These are phyloP conservation scores for Cordilura impudica DNA, from an alignment of 2,888 invertebrate species.

Conservation along the genomic window DNA sequence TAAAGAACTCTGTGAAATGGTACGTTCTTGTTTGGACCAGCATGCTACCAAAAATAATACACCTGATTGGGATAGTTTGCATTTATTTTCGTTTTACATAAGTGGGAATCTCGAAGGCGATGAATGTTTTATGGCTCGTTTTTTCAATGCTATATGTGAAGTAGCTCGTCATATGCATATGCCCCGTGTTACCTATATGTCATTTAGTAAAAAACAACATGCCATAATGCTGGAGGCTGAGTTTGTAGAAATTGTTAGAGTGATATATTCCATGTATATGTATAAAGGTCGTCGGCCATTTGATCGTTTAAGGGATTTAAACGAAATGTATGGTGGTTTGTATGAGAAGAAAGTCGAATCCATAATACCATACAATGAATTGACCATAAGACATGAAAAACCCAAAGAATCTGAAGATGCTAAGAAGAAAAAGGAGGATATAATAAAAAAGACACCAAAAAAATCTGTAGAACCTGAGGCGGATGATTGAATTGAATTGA, in stretches of 20 bases:
- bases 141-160: constrained; percentile 61
- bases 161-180: constrained; percentile 64
- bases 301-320: constrained; percentile 55
- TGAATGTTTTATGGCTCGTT: constrained; percentile 36
- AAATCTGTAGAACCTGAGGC: not conserved
- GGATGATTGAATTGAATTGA: not conserved
- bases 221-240: constrained; percentile 10
- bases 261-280: constrained; percentile 63
- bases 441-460: not conserved
- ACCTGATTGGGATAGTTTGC: constrained; percentile 43
- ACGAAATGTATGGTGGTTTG: constrained; percentile 61
- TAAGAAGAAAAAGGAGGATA: not conserved
- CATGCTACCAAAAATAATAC: not conserved
- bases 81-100: constrained; percentile 59
- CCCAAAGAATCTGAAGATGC: not conserved
- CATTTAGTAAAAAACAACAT: constrained; percentile 32
- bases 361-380: constrained; percentile 53
- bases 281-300: constrained; percentile 48
- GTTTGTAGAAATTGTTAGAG: constrained; percentile 36
- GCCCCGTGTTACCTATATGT: constrained; percentile 61
- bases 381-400: constrained; percentile 35
- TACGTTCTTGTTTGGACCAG: constrained; percentile 24
- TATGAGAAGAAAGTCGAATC: constrained; percentile 52
- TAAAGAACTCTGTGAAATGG: constrained; percentile 43
- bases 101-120: constrained; percentile 12